Evolutionary conservation across 2,113 vertebrate species (phyloP).

Genomic region (Petaurus breviceps): DNA sequence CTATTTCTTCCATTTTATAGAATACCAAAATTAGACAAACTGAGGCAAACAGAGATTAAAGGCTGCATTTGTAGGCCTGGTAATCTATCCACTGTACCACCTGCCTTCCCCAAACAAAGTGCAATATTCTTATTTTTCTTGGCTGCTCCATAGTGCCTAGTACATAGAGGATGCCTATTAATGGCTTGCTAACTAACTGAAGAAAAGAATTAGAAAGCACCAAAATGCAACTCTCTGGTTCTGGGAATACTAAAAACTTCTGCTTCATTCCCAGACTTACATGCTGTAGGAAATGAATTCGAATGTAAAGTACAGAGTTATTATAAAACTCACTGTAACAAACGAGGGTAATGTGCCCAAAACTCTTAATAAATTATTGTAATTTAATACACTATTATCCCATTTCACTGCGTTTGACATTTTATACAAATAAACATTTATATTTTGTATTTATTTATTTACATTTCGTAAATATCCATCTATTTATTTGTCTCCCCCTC

Average conservation of each 20-base stretch:
- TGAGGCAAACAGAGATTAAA: no score
- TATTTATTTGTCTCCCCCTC: background rate
- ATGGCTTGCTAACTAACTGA: background rate
- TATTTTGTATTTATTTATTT: background rate
- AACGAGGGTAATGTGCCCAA: background rate
- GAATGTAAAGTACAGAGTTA: background rate
- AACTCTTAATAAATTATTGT: constrained; percentile 20
- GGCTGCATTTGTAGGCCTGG: no score
- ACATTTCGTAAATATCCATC: background rate
- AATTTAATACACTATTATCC: constrained; percentile 10
- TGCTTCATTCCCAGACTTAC: background rate
- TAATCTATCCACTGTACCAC: no score
- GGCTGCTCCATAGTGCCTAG: background rate
- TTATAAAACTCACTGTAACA: background rate
- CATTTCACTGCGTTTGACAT: background rate
- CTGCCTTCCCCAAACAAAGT: background rate
- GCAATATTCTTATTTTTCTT: background rate
- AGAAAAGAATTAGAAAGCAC: background rate
- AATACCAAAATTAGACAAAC: no score
- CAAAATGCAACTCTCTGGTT: background rate
- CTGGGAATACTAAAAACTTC: constrained; percentile 5
- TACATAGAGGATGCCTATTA: background rate
- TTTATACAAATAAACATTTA: background rate
- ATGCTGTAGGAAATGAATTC: background rate
- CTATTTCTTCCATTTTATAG: no score